Base-by-base conservation (phyloP, 2,113 vertebrate species). In the Hippocampus barbouri region DNA sequence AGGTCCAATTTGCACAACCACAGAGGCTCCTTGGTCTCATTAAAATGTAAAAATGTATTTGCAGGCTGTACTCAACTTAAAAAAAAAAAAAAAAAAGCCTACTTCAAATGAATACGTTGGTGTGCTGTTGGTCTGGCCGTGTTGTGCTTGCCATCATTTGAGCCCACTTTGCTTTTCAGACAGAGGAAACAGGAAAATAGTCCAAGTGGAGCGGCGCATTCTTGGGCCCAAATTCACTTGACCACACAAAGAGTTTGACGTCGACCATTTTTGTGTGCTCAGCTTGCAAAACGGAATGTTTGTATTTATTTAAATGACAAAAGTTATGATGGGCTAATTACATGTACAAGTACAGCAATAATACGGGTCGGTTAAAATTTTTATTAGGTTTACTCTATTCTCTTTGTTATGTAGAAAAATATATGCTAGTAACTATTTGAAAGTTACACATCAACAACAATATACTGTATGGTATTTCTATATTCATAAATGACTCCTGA, bases 171-270 rank as follows among this genome's bases (percentile, higher is more conserved):
- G 76, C 82, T 85, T 88, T 60, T 90, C 88, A 89, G 87, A 88
- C 72, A 54, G 73, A 78, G 84, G 89, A 90, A 89, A 89, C 91
- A 91, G 90, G 92, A 92, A 91, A 86, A 83, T 81, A 86, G 82
- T 76, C 83, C 83, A 83, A 83, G 84, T 34, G 82, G 84, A 89
- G 87, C 38, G 83, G 88, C 82, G 88, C 85, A 82, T 89, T 92
- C 90, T 91, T 89, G 70, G 54, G 79, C 77, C 85, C 83, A 78
- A 88, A 86, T 85, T 85, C 86, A 82, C 82, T 86, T 88, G 88
- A 89, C 90, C 90, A 90, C 90, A 91, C 91, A 92, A 82, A 89
- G 87, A 88, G 86, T 89, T 88, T 86, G 78, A 87, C 75, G 83
- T 77, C 87, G 85, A 83, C 80, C 77, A 89, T 89, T 90, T 91